Conservation (phyloP, 2,113 vertebrate genomes). For the Lathamus discolor region DNA sequence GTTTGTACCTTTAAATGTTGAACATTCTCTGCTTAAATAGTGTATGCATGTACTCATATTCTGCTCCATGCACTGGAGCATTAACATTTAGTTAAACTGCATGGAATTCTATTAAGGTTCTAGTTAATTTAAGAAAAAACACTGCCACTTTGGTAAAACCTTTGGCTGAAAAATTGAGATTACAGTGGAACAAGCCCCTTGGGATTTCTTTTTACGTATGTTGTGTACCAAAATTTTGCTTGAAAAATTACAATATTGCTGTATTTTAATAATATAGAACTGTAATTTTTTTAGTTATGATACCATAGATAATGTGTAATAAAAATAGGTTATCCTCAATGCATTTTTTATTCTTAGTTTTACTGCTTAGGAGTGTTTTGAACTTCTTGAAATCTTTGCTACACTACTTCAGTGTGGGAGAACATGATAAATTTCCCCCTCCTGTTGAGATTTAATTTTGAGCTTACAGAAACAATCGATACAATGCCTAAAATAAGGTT, state of each 20-base stretch:
- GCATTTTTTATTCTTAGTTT: background rate
- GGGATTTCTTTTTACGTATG: background rate
- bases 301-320: background rate
- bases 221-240: background rate
- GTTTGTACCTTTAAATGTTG: background rate
- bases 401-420: background rate
- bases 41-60: background rate
- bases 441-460: background rate
- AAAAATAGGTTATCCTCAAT: background rate
- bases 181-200: accelerated
- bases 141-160: background rate
- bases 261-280: background rate
- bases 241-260: background rate
- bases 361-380: background rate
- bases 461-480: background rate
- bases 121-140: background rate
- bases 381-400: background rate
- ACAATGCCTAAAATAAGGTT: background rate
- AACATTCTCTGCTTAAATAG: background rate
- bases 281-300: background rate
- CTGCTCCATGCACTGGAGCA: background rate
- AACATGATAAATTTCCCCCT: background rate
- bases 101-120: background rate
- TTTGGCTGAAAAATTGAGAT: background rate
- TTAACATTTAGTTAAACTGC: background rate